Evolutionary conservation across 1,140 invertebrate species (phyloP).

Genomic region (Physella acuta): DNA sequence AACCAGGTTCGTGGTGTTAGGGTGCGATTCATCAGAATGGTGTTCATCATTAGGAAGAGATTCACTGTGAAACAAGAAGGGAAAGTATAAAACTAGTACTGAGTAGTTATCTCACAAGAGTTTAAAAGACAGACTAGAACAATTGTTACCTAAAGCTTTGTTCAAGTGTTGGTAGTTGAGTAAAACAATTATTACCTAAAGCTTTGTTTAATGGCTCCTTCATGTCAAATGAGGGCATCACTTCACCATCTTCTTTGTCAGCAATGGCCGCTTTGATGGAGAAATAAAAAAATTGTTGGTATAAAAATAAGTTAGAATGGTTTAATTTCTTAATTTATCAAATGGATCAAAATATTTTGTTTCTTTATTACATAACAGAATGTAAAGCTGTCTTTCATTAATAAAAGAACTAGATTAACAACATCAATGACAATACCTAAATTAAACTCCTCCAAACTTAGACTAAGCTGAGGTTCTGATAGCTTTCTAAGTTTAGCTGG

Average conservation of each 20-base stretch:
- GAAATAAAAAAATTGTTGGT: no score
- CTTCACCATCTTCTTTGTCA: slow-evolving; percentile 18
- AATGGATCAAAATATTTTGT: no score
- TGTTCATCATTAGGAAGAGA: slow-evolving; percentile 73
- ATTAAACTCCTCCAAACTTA: slow-evolving; percentile 53
- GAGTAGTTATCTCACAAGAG: no score
- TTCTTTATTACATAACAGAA: no score
- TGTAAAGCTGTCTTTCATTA: no score
- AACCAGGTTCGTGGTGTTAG: slow-evolving; percentile 84
- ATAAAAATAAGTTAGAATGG: no score
- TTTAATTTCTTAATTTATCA: no score
- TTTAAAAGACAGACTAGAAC: no score
- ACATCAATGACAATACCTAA: slow-evolving; percentile 40
- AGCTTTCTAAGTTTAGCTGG: slow-evolving; percentile 49
- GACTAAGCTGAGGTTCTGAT: slow-evolving; percentile 49
- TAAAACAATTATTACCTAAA: background rate
- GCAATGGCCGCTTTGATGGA: slow-evolving; percentile 7
- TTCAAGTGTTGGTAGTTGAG: background rate
- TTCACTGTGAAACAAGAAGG: slow-evolving; percentile 43
- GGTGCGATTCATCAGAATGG: slow-evolving; percentile 73
- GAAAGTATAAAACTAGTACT: no score
- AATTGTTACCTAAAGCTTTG: no score
- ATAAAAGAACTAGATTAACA: no score
- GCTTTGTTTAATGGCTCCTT: slow-evolving; percentile 26
- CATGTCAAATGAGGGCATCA: slow-evolving; percentile 18